Evolutionary conservation across 1,140 invertebrate genomes (phyloP), one percentile per base, ranked within the genome.

Genomic region (Maniola jurtina): DNA sequence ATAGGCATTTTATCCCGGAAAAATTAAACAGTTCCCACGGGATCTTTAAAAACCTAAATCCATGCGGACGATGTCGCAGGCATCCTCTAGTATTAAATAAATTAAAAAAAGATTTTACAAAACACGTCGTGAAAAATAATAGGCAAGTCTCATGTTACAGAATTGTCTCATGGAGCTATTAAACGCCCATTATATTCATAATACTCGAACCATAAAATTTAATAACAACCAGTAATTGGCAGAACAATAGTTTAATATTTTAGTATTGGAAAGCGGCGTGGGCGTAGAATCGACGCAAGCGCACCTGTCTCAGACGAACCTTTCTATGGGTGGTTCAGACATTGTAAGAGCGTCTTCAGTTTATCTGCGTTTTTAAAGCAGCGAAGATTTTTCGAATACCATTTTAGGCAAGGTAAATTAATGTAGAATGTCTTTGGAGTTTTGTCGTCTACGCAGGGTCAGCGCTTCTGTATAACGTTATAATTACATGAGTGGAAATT

Each of bases 241-340:
- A 70, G 65, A 77, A 77, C 75, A 77, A 77, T 77, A 66, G 75
- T 59, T 52, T 40, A 62, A 73, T 68, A 72, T 67, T 65, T 68
- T 64, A 73, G 61, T 66, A 76, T 72, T 76, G 70, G 75, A 76
- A 74, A 74, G 72, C 75, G 42, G 68, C 56, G 70, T 70, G 64
- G 72, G 70, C 61, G 65, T 61, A 59, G 33, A 60, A 57, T 48
- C 59, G 10, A 60, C 25, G 52, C 52, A 34, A 34, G 52, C 25
- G 62, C 72, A 73, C 71, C 68, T 71, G 70, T 63, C 65, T n/a
- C 58, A 58, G 58, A 58, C 42, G 42, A 55, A 65, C 65, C 70
- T 71, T 71, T 71, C 70, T 64, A 59, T 64, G 52, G 16, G 52
- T 55, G 50, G 57, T 56, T 55, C 57, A 48, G 15, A 16, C 34